Percentiles rank a stretch among this genome's conserved stretches.
phyloP scores from a whole-genome alignment of 2,888 invertebrate species.

The Lasioglossum lativentre region DNA sequence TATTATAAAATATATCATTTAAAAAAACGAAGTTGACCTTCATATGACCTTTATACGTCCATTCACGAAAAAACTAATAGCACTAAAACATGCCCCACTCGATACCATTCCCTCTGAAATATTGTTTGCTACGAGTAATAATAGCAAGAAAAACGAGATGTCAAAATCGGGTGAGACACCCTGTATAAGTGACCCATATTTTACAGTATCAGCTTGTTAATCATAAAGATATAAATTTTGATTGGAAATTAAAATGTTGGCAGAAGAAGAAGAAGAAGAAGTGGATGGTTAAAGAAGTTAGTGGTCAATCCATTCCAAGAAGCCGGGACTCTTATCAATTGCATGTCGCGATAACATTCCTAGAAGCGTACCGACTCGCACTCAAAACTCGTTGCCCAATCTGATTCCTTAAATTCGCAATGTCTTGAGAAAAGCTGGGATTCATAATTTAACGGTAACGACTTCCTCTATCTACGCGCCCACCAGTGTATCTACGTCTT shows the following conservation, averaged over 20 bases:
- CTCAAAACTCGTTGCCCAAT: background rate
- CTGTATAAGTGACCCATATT: too few species aligned
- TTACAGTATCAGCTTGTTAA: too few species aligned
- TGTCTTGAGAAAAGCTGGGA: background rate
- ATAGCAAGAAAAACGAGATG: too few species aligned
- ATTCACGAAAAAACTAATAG: too few species aligned
- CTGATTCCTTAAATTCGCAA: background rate
- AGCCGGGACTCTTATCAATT: background rate
- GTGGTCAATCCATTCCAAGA: background rate
- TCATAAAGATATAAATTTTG: too few species aligned
- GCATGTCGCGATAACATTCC: background rate
- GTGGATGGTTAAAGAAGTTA: background rate
- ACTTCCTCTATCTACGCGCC: background rate
- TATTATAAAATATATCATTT: too few species aligned
- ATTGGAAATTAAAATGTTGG: background rate
- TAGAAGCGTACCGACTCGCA: background rate
- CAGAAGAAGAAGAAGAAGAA: background rate
- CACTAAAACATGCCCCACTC: too few species aligned
- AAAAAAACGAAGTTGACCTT: too few species aligned
- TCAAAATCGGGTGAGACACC: too few species aligned
- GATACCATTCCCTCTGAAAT: too few species aligned
- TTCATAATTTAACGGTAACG: background rate
- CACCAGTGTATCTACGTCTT: conserved; percentile 25
- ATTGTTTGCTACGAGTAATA: too few species aligned
- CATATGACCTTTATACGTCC: too few species aligned